Conservation (phyloP, 2,113 vertebrate genomes). For the Phoenicopterus ruber region DNA sequence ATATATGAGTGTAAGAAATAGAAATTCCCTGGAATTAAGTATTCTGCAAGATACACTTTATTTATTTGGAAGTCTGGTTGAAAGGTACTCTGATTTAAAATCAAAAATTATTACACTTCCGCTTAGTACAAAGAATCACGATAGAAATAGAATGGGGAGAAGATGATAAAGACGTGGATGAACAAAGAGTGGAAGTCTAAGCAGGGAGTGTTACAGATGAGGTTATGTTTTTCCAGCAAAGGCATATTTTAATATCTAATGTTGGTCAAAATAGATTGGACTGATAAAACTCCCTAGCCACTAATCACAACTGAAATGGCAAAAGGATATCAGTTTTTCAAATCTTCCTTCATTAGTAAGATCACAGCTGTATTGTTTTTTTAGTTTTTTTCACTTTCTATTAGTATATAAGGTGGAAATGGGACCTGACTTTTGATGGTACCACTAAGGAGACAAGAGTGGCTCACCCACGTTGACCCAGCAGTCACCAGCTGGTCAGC, state of each 20-base stretch:
- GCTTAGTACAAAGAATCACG: background rate
- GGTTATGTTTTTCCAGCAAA: background rate
- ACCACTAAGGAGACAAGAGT: background rate
- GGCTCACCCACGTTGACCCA: background rate
- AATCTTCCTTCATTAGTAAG: background rate
- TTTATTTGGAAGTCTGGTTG: background rate
- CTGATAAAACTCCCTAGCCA: background rate
- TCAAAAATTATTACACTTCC: background rate
- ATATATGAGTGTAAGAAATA: background rate
- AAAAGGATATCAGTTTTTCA: background rate
- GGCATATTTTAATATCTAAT: background rate
- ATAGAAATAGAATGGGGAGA: background rate
- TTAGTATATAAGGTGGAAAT: background rate
- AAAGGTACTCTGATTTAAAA: background rate
- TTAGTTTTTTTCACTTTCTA: background rate
- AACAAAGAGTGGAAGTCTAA: background rate
- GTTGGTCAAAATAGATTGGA: background rate
- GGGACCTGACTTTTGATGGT: background rate
- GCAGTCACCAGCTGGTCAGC: background rate
- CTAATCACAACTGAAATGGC: background rate
- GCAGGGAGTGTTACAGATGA: background rate
- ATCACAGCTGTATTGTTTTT: background rate
- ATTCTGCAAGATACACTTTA: background rate
- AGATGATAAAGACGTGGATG: background rate
- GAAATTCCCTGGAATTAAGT: background rate